Evolutionary conservation across 2,797 vertebrate species (phyloP).

Genomic region (Apodemus agrarius): DNA sequence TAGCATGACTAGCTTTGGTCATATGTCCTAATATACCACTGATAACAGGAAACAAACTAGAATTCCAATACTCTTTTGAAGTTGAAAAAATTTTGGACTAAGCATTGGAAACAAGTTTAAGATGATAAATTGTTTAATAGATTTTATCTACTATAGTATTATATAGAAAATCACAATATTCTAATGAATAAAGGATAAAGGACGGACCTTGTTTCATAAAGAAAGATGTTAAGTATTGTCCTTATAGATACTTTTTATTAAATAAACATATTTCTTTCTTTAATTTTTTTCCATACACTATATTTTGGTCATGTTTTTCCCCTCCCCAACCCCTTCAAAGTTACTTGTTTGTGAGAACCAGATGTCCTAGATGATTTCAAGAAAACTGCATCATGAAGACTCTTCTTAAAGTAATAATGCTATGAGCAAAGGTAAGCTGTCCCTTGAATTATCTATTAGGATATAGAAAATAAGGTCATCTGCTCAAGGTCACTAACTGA

Average conservation of each 20-base stretch:
- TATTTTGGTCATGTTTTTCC: neutral
- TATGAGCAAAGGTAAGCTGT: neutral
- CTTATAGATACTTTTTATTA: neutral
- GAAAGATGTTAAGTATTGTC: neutral
- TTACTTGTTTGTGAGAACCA: neutral
- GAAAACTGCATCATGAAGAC: neutral
- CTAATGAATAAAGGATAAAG: neutral
- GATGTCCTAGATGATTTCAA: neutral
- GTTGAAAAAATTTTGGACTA: neutral
- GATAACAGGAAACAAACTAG: neutral
- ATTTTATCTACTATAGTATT: neutral
- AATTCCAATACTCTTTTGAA: neutral
- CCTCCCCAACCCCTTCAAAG: neutral
- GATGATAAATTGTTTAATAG: neutral
- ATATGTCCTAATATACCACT: neutral
- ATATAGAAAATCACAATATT: neutral
- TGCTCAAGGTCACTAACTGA: neutral
- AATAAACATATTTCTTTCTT: neutral
- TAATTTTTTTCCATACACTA: neutral
- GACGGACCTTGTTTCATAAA: slow-evolving; percentile 22
- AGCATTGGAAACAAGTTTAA: neutral
- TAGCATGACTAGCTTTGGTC: neutral
- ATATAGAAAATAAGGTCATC: neutral
- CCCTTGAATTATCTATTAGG: neutral
- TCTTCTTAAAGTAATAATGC: neutral